phyloP scores from a whole-genome alignment of 2,888 invertebrate species.

The Thalpophila matura region DNA sequence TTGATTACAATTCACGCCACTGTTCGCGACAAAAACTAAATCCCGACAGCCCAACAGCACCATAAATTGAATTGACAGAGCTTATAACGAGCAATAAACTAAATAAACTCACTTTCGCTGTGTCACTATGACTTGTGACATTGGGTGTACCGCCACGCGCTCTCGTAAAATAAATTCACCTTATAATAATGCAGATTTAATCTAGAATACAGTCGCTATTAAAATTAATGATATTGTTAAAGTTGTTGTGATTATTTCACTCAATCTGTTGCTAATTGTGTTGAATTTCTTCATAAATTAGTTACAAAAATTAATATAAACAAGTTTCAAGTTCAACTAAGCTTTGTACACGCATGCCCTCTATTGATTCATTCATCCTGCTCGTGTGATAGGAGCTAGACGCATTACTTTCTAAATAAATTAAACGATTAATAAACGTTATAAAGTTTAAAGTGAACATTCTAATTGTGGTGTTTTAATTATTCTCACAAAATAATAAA shows the following conservation, averaged over 20 bases:
- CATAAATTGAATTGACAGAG: constrained; percentile 51
- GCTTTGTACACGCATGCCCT: too few relatives aligned
- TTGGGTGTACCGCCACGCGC: constrained; percentile 41
- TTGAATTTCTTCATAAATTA: too few relatives aligned
- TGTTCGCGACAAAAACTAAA: constrained; percentile 41
- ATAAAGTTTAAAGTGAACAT: too few relatives aligned
- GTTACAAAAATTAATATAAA: too few relatives aligned
- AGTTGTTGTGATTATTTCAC: constrained; percentile 15
- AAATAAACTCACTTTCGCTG: constrained; percentile 62
- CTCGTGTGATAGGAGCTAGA: too few relatives aligned
- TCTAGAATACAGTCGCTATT: constrained; percentile 28
- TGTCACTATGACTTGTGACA: constrained; percentile 65
- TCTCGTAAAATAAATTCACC: constrained; percentile 20
- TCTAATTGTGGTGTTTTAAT: too few relatives aligned
- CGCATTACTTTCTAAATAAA: too few relatives aligned
- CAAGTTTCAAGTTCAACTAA: too few relatives aligned
- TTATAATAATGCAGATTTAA: constrained; percentile 27
- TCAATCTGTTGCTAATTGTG: constrained; percentile 17
- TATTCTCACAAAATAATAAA: too few relatives aligned
- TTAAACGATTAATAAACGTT: too few relatives aligned
- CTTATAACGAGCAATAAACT: constrained; percentile 41
- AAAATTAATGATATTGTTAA: constrained; percentile 35
- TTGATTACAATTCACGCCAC: constrained; percentile 40
- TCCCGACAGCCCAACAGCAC: constrained; percentile 22
- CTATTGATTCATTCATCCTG: too few relatives aligned